Base-by-base conservation (phyloP, 2,888 invertebrate species). In the Macrosiphum euphorbiae region DNA sequence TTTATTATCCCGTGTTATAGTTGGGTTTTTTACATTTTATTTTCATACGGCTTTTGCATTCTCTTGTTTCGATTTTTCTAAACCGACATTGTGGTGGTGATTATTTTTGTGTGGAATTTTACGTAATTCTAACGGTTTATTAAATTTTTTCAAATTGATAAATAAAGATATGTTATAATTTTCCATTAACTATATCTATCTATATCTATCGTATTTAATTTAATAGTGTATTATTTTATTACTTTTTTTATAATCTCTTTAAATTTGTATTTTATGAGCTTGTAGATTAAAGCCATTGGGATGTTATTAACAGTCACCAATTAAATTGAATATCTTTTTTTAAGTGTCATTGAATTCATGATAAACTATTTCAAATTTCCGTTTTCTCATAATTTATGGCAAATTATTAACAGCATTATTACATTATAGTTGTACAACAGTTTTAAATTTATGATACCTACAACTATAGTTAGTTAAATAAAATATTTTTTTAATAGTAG, bases 1-100 rank as follows among this genome's bases (percentile, higher is more conserved):
- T 35, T n/a, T 78, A 78, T 78, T 78, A 78, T 78, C 78, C 35
- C 35, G 78, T 67, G 78, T 78, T 67, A n/a, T 67, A n/a, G n/a
- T 67, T 78, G 35, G 78, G 78, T n/a, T 67, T 67, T 67, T 67
- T 35, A 35, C 35, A 35, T 20, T 78, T 78, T 78, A 78, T 78
- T 78, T 78, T 78, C 78, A 20, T 35, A 35, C 78, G 78, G 1
- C 35, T 28, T 58, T 78, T 16, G 67, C 1, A 35, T 78, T 78
- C 16, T n/a, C 7, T 67, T 16, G 35, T 78, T 78, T 78, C 35
- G n/a, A n/a, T 78, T 78, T 35, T 35, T 78, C 20, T 7, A 35
- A 35, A 0, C 16, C 16, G n/a, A 67, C n/a, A 78, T 78, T 35
- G 35, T 7, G 20, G 16, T 78, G 35, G 35, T 35, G 20, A 20